Evolutionary conservation across 1,140 invertebrate genomes (phyloP), one percentile per base, ranked within the genome.

Genomic region (Nebria ingens): DNA sequence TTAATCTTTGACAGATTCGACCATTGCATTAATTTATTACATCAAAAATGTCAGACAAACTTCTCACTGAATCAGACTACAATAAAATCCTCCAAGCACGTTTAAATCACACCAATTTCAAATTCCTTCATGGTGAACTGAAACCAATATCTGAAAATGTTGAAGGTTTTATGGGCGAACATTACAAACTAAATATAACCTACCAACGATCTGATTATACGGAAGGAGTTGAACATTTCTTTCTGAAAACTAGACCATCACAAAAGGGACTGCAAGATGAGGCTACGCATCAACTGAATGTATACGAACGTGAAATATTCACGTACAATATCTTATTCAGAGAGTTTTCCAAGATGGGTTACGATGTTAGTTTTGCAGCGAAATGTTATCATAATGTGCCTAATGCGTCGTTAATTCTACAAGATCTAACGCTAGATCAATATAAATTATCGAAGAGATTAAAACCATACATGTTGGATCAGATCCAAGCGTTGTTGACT

Each of bases 251-350:
- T 4, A 45, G 17, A 45, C 17, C 15, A 45, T 12, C 9, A 17
- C 9, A 45, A 9, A 45, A 45, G 9, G 3, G 17, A 45, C 6
- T 45, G 9, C 40, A 45, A 45, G 9, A 49, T 29, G 49, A 56
- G 13, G 19, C n/a, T 9, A 11, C 2, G 15, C 50, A 34, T 25
- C 22, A 19, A 2, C 19, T 29, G n/a, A 25, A 13, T 40, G n/a
- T 52, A 19, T 50, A 57, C 54, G 54, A 50, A 57, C 49, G 52
- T 45, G 51, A 56, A 54, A 55, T 21, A 55, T 55, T 21, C 34
- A 17, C 23, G 38, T 55, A 53, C 19, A 19, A 17, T 51, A 4
- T 11, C 3, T 45, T 45, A 17, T 45, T 45, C 15, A 45, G 17
- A 17, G 40, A 45, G 15, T 45, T 45, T 17, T 4, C 6, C 9